A percentile compares a stretch with the other conserved stretches of the same genome.
These are phyloP conservation scores for Pachliopta kotzebuea DNA, from an alignment of 2,888 invertebrate genomes.

Conservation along the genomic window DNA sequence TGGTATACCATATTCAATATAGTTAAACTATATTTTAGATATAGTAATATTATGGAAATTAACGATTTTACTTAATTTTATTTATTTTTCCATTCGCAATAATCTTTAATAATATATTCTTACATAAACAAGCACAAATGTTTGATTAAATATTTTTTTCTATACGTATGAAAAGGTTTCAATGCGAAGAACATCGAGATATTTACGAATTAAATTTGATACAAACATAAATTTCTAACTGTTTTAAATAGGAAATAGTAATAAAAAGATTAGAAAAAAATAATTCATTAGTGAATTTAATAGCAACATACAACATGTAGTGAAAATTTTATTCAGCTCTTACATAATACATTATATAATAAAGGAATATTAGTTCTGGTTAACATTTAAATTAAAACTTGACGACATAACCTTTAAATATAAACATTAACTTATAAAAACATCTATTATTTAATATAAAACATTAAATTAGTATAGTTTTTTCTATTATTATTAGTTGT, in stretches of 20 bases:
- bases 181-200: conserved; percentile 25
- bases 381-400: too few species aligned
- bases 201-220: conserved; percentile 28
- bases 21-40: not conserved
- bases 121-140: conserved; percentile 20
- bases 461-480: too few species aligned
- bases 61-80: too few species aligned
- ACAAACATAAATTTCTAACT: conserved; percentile 11
- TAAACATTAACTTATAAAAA: too few species aligned
- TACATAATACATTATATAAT: too few species aligned
- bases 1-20: not conserved
- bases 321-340: not conserved
- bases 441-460: too few species aligned
- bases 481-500: too few species aligned
- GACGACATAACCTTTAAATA: too few species aligned
- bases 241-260: not conserved
- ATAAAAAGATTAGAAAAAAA: not conserved
- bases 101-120: not conserved
- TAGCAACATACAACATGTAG: not conserved
- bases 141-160: not conserved
- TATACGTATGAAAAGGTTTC: conserved; percentile 5
- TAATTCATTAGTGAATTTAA: not conserved
- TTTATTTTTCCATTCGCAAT: not conserved
- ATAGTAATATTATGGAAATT: not conserved
- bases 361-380: too few species aligned